A percentile compares a stretch with the other conserved stretches of the same genome.
Evolutionary conservation across 2,797 vertebrate species (phyloP).

Genomic region (Sebastolobus alascanus): DNA sequence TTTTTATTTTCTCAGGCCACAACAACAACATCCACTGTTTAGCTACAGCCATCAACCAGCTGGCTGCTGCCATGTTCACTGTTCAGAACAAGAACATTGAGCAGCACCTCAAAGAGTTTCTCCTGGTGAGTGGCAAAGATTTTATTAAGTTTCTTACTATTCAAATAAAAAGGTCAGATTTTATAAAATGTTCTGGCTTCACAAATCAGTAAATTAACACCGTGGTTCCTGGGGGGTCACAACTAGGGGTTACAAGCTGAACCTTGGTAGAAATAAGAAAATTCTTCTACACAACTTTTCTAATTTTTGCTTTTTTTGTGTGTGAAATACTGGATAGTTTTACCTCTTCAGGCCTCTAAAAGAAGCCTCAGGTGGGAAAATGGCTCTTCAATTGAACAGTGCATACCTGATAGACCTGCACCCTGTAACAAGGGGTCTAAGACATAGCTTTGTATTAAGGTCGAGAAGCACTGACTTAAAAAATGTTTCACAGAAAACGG

Average conservation of each 20-base stretch:
- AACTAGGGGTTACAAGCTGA: neutral
- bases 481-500: neutral
- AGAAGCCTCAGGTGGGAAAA: neutral
- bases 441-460: neutral
- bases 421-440: neutral
- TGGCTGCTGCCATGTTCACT: conserved; percentile 93
- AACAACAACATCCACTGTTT: conserved; percentile 96
- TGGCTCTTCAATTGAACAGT: neutral
- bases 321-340: neutral
- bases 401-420: neutral
- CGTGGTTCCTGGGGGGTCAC: no score
- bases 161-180: neutral
- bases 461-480: neutral
- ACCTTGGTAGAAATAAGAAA: neutral
- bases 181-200: neutral
- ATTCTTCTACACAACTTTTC: neutral
- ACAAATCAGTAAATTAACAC: neutral
- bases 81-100: conserved; percentile 92
- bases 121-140: conserved; percentile 86
- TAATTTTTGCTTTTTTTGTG: neutral
- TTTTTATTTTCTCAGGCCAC: conserved; percentile 83
- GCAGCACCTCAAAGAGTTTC: conserved; percentile 93
- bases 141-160: neutral
- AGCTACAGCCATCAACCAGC: conserved; percentile 90
- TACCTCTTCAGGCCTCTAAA: neutral